Percentiles rank a stretch among this genome's conserved stretches.
These are phyloP conservation scores for Strigamia crassipes DNA, from an alignment of 2,888 invertebrate species.

Conservation along the genomic window DNA sequence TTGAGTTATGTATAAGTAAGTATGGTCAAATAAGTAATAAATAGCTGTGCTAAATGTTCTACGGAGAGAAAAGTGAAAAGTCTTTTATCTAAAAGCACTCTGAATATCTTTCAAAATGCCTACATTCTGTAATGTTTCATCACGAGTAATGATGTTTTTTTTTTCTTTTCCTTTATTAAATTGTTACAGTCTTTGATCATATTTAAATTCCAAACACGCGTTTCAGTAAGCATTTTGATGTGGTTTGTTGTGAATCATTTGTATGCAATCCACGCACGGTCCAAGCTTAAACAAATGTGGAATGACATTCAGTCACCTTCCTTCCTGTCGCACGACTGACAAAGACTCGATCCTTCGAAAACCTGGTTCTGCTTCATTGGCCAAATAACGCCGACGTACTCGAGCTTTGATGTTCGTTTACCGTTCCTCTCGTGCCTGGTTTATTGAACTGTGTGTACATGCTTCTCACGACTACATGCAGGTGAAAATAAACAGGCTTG, in stretches of 20 bases:
- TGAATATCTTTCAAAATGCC: not conserved
- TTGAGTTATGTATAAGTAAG: conserved; percentile 40
- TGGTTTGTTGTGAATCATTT: conserved; percentile 27
- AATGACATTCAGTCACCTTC: conserved; percentile 39
- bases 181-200: not conserved
- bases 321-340: conserved; percentile 42
- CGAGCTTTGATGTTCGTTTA: conserved; percentile 18
- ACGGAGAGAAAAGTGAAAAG: conserved; percentile 3
- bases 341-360: conserved; percentile 25
- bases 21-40: conserved; percentile 37
- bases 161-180: not conserved
- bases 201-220: conserved; percentile 22
- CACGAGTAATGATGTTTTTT: not conserved
- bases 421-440: not conserved
- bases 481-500: not conserved
- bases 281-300: conserved; percentile 35
- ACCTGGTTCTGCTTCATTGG: conserved; percentile 40
- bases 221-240: not conserved
- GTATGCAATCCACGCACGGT: conserved; percentile 31
- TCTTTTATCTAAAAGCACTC: not conserved
- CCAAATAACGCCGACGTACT: conserved; percentile 35
- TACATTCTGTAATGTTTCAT: not conserved
- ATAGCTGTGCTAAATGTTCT: conserved; percentile 26
- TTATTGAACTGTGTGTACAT: conserved; percentile 20
- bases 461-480: not conserved